phyloP scores from a whole-genome alignment of 2,888 invertebrate species.

The Plagiodera versicolora region DNA sequence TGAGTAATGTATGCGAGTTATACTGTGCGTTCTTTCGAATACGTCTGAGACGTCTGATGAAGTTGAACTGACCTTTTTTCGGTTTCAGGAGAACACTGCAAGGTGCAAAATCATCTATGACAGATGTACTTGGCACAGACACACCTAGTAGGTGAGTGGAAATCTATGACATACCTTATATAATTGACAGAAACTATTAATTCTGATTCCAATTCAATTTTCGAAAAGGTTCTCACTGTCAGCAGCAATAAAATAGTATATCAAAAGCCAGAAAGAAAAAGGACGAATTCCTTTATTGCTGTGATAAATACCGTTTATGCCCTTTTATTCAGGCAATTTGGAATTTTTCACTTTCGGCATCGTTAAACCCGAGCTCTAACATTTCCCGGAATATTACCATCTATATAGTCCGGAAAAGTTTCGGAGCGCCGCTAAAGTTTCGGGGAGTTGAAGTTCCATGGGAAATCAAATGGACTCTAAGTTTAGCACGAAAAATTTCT shows the following conservation, averaged over 20 bases:
- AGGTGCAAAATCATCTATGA: conserved; percentile 41
- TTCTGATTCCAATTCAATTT: not conserved
- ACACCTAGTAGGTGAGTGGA: conserved; percentile 48
- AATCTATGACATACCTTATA: too few species aligned
- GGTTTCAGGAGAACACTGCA: conserved; percentile 46
- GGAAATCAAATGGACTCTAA: not conserved
- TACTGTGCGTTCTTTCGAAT: too few species aligned
- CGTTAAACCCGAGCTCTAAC: conserved; percentile 5
- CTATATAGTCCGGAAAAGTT: conserved; percentile 2
- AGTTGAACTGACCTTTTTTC: conserved; percentile 29
- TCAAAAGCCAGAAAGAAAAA: not conserved
- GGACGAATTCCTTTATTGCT: not conserved
- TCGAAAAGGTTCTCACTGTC: not conserved
- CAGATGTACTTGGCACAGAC: conserved; percentile 46
- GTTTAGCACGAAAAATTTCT: not conserved
- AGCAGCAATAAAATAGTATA: not conserved
- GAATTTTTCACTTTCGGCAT: conserved; percentile 9
- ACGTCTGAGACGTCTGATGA: too few species aligned
- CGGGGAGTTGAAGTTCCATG: not conserved
- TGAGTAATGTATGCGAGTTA: not conserved
- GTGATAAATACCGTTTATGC: conserved; percentile 6
- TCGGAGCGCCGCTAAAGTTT: not conserved
- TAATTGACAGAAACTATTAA: too few species aligned
- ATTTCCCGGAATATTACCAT: conserved; percentile 11
- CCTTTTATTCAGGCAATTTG: not conserved